Evolutionary conservation across 2,888 invertebrate genomes (phyloP), one percentile per base, ranked within the genome.

Genomic region (Steinernema carpocapsae): DNA sequence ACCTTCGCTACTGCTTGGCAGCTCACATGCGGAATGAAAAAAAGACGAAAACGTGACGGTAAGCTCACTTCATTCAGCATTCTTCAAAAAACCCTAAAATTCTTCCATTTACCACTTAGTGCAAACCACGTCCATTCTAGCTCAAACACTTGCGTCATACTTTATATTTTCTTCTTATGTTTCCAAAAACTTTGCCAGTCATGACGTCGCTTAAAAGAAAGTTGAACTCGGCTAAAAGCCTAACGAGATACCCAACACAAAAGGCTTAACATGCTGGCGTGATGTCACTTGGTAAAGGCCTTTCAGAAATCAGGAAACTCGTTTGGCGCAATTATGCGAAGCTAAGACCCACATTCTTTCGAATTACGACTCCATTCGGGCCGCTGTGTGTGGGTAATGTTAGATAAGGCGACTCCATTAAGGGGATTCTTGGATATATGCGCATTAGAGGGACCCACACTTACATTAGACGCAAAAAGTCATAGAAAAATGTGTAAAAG

Each of bases 1-100:
- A 73, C 80, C 6, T 79, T 79, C 29, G 80, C 79, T 0, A 78
- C 73, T 42, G 79, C 79, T 14, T 79, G 79, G 79, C 81, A 79
- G 46, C 71, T 79, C 43, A 81, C 79, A n/a, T 79, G 79, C 48
- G 79, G 80, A 59, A 79, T 79, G 79, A 64, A 64, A n/a, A 71
- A 72, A 42, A 46, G 77, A 48, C 48, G 74, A 45, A 78, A 78
- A 72, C 78, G 42, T 19, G 70, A 48, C 1, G 52, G 70, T 71
- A 22, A 43, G 56, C 64, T 71, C 72, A 6, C n/a, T n/a, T n/a
- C n/a, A 37, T 37, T 37, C 37, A 37, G 37, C 37, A 3, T 3
- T 37, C 3, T 37, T 37, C 37, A 37, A 37, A 37, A 37, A 37
- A 37, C 37, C n/a, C n/a, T n/a, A n/a, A n/a, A n/a, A n/a, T n/a